Conservation (phyloP, 2,888 invertebrate genomes). For the Synanthedon myopaeformis region DNA sequence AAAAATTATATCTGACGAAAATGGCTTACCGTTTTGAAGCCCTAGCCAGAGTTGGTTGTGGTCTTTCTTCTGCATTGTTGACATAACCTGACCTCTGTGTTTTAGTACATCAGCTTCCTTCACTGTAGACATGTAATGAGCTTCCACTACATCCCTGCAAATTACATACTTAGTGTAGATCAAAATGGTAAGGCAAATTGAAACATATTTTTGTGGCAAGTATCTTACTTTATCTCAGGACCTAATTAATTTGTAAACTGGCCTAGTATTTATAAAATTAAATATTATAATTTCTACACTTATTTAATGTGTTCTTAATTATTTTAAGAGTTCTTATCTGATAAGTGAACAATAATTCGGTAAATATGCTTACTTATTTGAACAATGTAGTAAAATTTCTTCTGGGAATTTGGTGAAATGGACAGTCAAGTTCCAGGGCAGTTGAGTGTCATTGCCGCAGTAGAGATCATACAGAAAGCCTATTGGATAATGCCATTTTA, state of each 20-base stretch:
- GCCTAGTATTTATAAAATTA: background rate
- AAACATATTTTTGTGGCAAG: too few species aligned
- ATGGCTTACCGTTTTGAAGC: slow-evolving; percentile 82
- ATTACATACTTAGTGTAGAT: background rate
- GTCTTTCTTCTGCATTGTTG: slow-evolving; percentile 95
- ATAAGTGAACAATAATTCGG: background rate
- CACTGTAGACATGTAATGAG: slow-evolving; percentile 93
- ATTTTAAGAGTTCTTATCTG: background rate
- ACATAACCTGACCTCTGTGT: slow-evolving; percentile 90
- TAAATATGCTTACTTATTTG: slow-evolving; percentile 74
- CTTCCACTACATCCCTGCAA: slow-evolving; percentile 88
- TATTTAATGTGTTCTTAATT: background rate
- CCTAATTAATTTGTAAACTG: too few species aligned
- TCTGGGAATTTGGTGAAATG: slow-evolving; percentile 97
- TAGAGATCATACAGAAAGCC: slow-evolving; percentile 93
- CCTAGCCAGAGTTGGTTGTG: slow-evolving; percentile 97
- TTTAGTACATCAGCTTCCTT: slow-evolving; percentile 99
- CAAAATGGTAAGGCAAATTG: too few species aligned
- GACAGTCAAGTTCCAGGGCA: slow-evolving; percentile 95
- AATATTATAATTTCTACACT: too few species aligned
- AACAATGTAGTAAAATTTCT: slow-evolving; percentile 86
- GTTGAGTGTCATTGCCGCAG: slow-evolving; percentile 74
- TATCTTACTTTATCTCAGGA: too few species aligned
- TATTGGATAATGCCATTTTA: slow-evolving; percentile 91
- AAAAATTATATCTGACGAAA: background rate